These are phyloP conservation scores for Macrotis lagotis DNA, from an alignment of 2,113 vertebrate species.

Conservation along the genomic window DNA sequence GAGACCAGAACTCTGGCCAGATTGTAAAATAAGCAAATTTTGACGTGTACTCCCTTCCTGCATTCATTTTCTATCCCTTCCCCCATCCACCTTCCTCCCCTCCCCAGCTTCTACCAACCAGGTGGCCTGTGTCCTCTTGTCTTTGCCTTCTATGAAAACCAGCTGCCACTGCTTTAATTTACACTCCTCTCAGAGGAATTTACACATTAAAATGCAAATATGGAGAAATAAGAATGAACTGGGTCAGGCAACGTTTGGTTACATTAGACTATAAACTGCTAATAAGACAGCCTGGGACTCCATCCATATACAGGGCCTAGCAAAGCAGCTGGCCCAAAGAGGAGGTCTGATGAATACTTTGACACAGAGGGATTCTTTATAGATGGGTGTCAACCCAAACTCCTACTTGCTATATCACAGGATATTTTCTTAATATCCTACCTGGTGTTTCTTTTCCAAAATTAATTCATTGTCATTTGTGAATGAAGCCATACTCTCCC, in stretches of 20 bases:
- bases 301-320: background rate
- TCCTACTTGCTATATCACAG: background rate
- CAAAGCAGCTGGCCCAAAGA: background rate
- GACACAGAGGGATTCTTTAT: background rate
- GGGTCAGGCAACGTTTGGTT: background rate
- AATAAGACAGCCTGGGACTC: background rate
- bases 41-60: background rate
- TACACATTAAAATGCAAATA: background rate
- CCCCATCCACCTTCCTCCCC: background rate
- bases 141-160: background rate
- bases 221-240: background rate
- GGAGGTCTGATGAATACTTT: background rate
- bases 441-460: background rate
- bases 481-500: background rate
- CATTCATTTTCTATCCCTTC: background rate
- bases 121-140: background rate
- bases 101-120: background rate
- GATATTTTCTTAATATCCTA: background rate
- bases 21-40: background rate
- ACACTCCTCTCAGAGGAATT: background rate
- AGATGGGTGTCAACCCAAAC: background rate
- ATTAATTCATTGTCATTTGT: background rate
- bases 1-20: background rate
- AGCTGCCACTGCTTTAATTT: background rate
- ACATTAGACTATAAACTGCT: background rate